A percentile compares a stretch with the other conserved stretches of the same genome.
phyloP scores from a whole-genome alignment of 2,113 vertebrate species.

The Echinops telfairi region DNA sequence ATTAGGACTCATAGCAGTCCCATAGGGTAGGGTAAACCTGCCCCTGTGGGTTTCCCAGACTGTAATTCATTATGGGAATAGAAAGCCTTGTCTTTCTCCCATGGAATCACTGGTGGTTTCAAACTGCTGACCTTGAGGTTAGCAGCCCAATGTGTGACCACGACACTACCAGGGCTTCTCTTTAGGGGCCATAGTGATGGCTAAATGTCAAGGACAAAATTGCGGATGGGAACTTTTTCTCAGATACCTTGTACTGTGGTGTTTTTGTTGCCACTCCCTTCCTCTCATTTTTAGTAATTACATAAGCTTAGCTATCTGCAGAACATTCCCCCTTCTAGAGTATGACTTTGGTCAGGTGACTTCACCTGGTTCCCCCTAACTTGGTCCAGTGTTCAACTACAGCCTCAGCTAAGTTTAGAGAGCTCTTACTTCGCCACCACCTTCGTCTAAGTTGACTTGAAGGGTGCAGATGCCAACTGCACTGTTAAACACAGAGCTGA shows the following conservation, averaged over 20 bases:
- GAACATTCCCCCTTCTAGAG: background rate
- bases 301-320: background rate
- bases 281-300: background rate
- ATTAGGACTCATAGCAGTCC: too few species aligned
- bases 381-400: slow-evolving; percentile 11
- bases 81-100: too few species aligned
- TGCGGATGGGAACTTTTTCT: background rate
- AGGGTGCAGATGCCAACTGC: background rate
- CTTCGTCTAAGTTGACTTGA: background rate
- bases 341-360: slow-evolving; percentile 4
- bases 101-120: too few species aligned
- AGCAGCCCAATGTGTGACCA: too few species aligned
- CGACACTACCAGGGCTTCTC: too few species aligned
- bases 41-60: too few species aligned
- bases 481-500: background rate
- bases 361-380: slow-evolving; percentile 9
- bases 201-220: background rate
- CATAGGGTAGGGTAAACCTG: too few species aligned
- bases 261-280: background rate
- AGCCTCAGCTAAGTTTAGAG: background rate
- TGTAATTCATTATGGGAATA: too few species aligned
- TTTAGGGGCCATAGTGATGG: background rate
- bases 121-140: too few species aligned
- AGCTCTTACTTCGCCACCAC: background rate
- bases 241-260: background rate